Base-by-base conservation (phyloP, 2,113 vertebrate species). In the Dermatemys mawii region DNA sequence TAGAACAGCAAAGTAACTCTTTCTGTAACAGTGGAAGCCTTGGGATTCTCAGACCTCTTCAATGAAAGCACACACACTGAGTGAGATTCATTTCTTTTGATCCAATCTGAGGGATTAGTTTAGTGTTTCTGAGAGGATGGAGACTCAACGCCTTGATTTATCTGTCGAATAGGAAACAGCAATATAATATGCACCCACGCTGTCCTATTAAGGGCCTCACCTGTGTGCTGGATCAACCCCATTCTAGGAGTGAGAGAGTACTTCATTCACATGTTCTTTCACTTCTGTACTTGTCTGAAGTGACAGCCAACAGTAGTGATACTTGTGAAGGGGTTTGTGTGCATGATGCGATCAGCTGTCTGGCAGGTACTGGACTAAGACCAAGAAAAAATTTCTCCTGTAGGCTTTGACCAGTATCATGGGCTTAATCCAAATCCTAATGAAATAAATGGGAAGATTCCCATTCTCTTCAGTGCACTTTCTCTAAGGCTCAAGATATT, bases 401-500 rank as follows among this genome's bases (percentile, higher is more conserved):
- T 57, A 92, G 91, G 86, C 87, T 88, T 38, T 67, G 35, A 63
- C 8, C 63, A 38, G 17, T 67, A n/a, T 87, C 80, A 44, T 78
- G 55, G 90, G 70, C 79, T 95, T 93, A 84, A 49, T 87, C 95
- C 95, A 90, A 51, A 89, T 78, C 78, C 5, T 63, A 5, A 51
- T 3, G 10, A 96, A 95, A 96, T 81, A 92, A 91, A 95, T 91
- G 91, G 90, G 91, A 95, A 94, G 76, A 90, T 88, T 95, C 92
- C 89, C 48, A 60, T 97, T 95, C 95, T 88, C 95, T 90, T 93
- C 89, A 44, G 38, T 92, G 91, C 93, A 93, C 89, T 93, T 95
- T 95, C 89, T 92, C 83, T 94, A 84, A 95, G 60, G 95, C 95
- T 95, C 75, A 94, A 91, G 89, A 41, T 92, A 95, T 94, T 95